A percentile compares a stretch with the other conserved stretches of the same genome.
These are phyloP conservation scores for Bombylius major DNA, from an alignment of 2,888 invertebrate species.

Conservation along the genomic window DNA sequence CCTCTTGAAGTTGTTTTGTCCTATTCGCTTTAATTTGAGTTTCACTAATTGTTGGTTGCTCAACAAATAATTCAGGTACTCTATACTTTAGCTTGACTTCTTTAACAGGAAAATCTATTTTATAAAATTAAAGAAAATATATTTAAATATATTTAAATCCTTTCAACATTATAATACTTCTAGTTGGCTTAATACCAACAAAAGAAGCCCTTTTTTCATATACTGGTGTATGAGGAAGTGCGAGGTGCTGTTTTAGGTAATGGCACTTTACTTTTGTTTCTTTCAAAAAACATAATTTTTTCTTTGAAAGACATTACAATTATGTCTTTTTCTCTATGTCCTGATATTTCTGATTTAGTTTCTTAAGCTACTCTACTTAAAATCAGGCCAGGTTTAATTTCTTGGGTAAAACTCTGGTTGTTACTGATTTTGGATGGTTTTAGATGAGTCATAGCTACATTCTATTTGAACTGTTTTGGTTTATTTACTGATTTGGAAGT, in stretches of 20 bases:
- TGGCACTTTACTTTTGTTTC: conserved; percentile 59
- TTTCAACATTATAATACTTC: no score
- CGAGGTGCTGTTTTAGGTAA: conserved; percentile 67
- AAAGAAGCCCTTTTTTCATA: conserved; percentile 17
- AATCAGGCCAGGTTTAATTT: conserved; percentile 28
- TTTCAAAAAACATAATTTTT: conserved; percentile 77
- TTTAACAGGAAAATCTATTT: conserved; percentile 25
- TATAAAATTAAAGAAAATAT: no score
- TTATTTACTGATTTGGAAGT: conserved; percentile 2
- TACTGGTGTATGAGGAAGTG: conserved; percentile 42
- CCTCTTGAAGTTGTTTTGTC: conserved; percentile 57
- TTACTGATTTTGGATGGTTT: no score
- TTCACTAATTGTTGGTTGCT: conserved; percentile 51
- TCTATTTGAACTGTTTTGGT: conserved; percentile 49
- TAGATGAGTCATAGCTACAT: conserved; percentile 46
- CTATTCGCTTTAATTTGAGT: conserved; percentile 50
- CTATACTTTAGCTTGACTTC: conserved; percentile 43
- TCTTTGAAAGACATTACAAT: conserved; percentile 73
- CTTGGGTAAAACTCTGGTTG: conserved; percentile 8
- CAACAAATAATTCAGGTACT: conserved; percentile 47
- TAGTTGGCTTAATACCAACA: conserved; percentile 9
- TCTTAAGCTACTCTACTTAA: conserved; percentile 58
- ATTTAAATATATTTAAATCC: no score
- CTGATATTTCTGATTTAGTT: conserved; percentile 29
- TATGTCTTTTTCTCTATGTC: conserved; percentile 54